A percentile compares a stretch with the other conserved stretches of the same genome.
phyloP scores from a whole-genome alignment of 2,888 invertebrate species.

The Latrodectus hesperus region DNA sequence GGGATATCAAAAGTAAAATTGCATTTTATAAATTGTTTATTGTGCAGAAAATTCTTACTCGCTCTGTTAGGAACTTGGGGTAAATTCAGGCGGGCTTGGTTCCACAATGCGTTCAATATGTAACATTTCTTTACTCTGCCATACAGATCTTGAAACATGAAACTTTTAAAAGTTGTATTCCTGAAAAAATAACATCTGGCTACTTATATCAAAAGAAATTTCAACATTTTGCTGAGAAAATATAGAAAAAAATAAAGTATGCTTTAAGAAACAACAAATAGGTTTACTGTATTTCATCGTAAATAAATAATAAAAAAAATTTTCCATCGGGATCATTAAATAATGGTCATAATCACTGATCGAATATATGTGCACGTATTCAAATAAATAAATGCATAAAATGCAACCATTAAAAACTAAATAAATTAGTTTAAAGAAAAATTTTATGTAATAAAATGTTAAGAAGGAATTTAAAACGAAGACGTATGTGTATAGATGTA shows the following conservation, averaged over 20 bases:
- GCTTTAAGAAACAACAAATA: no score
- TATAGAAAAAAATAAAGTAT: background rate
- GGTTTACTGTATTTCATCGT: background rate
- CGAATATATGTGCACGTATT: no score
- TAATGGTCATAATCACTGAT: no score
- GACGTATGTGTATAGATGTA: no score
- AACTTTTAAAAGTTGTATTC: conserved; percentile 42
- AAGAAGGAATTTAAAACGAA: no score
- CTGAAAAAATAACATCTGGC: conserved; percentile 11
- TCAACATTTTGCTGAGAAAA: background rate
- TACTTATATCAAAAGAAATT: background rate
- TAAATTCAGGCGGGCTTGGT: conserved; percentile 21
- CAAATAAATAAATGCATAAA: no score
- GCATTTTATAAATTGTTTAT: no score
- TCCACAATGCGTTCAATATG: conserved; percentile 60
- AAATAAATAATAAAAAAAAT: background rate
- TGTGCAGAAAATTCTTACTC: conserved; percentile 4
- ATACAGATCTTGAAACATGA: conserved; percentile 59
- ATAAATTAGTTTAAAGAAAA: no score
- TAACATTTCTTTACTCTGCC: conserved; percentile 59
- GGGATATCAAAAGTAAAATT: no score
- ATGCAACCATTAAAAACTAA: no score
- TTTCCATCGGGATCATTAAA: background rate
- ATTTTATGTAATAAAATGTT: no score
- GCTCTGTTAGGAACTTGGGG: conserved; percentile 57